phyloP scores from a whole-genome alignment of 2,797 vertebrate species.

The Spea hammondii region DNA sequence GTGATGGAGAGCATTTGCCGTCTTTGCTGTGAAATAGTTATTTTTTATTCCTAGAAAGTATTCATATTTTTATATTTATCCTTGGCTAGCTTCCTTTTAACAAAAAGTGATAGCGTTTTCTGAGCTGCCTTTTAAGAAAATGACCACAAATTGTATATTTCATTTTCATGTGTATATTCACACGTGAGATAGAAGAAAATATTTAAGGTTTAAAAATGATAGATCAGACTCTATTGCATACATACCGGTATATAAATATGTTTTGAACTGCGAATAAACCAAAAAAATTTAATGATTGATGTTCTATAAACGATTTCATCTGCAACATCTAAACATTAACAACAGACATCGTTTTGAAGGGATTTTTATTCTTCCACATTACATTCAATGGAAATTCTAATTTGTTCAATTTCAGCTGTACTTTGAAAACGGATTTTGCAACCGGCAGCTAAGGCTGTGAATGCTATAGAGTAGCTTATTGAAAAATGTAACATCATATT shows the following conservation, averaged over 20 bases:
- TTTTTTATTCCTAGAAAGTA: too few relatives aligned
- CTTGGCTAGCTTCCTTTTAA: too few relatives aligned
- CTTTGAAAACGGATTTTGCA: slow-evolving; percentile 28
- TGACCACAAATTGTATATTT: too few relatives aligned
- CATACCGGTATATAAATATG: neutral
- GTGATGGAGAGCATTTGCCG: too few relatives aligned
- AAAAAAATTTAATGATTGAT: neutral
- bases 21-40: too few relatives aligned
- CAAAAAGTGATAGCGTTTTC: too few relatives aligned
- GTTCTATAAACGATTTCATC: slow-evolving; percentile 8
- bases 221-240: too few relatives aligned
- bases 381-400: slow-evolving; percentile 33
- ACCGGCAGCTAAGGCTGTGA: slow-evolving; percentile 3
- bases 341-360: slow-evolving; percentile 1
- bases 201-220: too few relatives aligned
- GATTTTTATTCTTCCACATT: slow-evolving; percentile 3
- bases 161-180: too few relatives aligned
- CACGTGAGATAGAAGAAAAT: too few relatives aligned
- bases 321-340: neutral
- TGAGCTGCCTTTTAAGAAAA: too few relatives aligned
- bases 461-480: slow-evolving; percentile 8
- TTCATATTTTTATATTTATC: too few relatives aligned
- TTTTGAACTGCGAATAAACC: neutral
- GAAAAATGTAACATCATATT: slow-evolving; percentile 1
- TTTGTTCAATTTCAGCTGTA: slow-evolving; percentile 29